Evolutionary conservation across 2,888 invertebrate species (phyloP), one percentile per base, ranked within the genome.

Genomic region (Andrena haemorrhoa): DNA sequence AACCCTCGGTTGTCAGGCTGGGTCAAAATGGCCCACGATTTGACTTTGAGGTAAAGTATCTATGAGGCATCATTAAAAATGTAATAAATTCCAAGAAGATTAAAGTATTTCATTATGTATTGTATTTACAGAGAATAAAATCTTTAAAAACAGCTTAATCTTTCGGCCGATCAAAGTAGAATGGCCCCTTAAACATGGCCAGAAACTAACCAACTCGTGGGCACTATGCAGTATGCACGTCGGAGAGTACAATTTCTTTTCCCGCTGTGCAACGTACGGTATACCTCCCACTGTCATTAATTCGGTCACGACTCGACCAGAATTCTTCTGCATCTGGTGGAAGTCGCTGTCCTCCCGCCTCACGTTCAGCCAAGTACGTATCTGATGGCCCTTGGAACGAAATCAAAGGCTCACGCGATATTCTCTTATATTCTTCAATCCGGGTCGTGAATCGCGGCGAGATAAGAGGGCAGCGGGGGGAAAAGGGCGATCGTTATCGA

Each of bases 401-500:
- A 81, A 73, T 75, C 69, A 72, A 81, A 76, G 82, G 70, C 64
- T 82, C 82, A 82, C 82, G 77, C 77, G 83, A 82, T 72, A 82
- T 53, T 76, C 76, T 82, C 79, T 85, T 84, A 73, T 76, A 76
- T 82, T 73, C 76, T 69, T 80, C 84, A 68, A 70, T 78, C 74
- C 70, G 72, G 82, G 83, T 86, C 88, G 81, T 87, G 89, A 87
- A 86, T 86, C 84, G 86, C 82, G 31, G 23, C 29, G 58, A 72
- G 83, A 82, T 75, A 79, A 79, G 61, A 41, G 58, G 33, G 31
- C 68, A 6, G 41, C n/a, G 23, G 56, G 29, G 58, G 70, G 49
- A 23, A 41, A 61, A 61, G 79, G 69, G 74, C 76, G 90, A 90
- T 89, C 79, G 82, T 83, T 89, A 90, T 89, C 89, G 79, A 77